Conservation (phyloP, 1,140 invertebrate species). For the Cyclargus thomasi region DNA sequence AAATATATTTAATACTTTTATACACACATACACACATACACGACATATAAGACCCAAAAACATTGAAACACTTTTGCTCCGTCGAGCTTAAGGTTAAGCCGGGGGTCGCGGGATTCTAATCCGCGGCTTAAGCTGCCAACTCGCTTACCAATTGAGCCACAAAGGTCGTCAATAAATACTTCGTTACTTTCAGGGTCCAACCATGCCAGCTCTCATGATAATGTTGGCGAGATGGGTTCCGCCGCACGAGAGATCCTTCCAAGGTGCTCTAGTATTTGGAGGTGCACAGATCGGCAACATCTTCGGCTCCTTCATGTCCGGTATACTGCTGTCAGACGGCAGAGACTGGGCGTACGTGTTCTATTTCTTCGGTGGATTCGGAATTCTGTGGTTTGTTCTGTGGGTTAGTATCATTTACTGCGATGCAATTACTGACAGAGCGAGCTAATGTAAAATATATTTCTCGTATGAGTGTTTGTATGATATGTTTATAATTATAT, state of each 20-base stretch:
- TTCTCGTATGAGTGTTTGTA: too few species aligned
- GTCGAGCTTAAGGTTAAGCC: too few species aligned
- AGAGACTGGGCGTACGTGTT: conserved; percentile 86
- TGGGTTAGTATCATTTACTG: conserved; percentile 75
- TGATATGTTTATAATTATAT: too few species aligned
- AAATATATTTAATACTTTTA: too few species aligned
- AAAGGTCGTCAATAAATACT: too few species aligned
- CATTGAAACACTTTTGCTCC: too few species aligned
- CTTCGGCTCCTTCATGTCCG: conserved; percentile 82
- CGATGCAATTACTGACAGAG: background rate
- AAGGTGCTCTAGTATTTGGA: conserved; percentile 83
- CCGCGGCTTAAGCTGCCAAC: too few species aligned
- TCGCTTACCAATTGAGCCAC: too few species aligned
- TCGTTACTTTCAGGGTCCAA: conserved; percentile 77
- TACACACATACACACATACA: too few species aligned
- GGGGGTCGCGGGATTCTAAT: too few species aligned
- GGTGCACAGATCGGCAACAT: conserved; percentile 85
- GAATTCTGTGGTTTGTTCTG: conserved; percentile 82
- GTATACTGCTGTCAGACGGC: conserved; percentile 78
- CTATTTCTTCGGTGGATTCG: conserved; percentile 87
- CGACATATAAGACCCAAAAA: too few species aligned
- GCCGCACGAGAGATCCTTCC: conserved; percentile 80
- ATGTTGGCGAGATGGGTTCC: conserved; percentile 85
- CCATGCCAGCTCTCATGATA: conserved; percentile 84
- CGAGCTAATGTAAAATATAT: too few species aligned